Evolutionary conservation across 2,888 invertebrate species (phyloP).

Genomic region (Tetheella fluctuosa): DNA sequence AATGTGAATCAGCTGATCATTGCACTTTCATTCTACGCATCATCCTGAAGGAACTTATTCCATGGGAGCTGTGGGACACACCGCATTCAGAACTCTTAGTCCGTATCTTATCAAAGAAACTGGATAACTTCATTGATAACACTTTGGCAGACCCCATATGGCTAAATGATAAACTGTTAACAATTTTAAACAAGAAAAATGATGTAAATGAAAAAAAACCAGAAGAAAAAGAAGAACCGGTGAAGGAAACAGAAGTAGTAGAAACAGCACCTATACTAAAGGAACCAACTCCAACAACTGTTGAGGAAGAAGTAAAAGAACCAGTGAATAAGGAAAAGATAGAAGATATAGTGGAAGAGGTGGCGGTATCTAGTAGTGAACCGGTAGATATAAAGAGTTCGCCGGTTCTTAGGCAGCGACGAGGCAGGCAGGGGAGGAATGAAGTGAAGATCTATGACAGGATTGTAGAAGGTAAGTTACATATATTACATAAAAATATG

Average conservation of each 20-base stretch:
- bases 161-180: conserved; percentile 71
- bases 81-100: conserved; percentile 86
- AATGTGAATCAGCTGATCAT: conserved; percentile 79
- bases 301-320: conserved; percentile 45
- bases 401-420: conserved; percentile 64
- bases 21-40: conserved; percentile 84
- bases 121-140: conserved; percentile 77
- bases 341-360: conserved; percentile 47
- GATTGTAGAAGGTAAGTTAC: conserved; percentile 71
- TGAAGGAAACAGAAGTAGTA: conserved; percentile 28
- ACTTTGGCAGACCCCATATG: conserved; percentile 80
- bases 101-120: conserved; percentile 84
- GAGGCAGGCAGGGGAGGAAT: conserved; percentile 73
- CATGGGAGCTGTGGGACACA: conserved; percentile 88
- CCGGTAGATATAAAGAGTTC: conserved; percentile 76
- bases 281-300: conserved; percentile 25
- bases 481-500: too few relatives aligned
- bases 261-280: conserved; percentile 47
- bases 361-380: conserved; percentile 45
- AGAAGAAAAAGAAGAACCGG: conserved; percentile 19
- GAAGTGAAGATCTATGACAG: conserved; percentile 81
- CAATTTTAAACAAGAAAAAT: conserved; percentile 43
- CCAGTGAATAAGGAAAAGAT: conserved; percentile 36
- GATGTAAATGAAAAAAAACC: conserved; percentile 25
- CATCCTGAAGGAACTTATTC: conserved; percentile 85